Conservation (phyloP, 2,888 invertebrate genomes). For the Sepioteuthis lessoniana region DNA sequence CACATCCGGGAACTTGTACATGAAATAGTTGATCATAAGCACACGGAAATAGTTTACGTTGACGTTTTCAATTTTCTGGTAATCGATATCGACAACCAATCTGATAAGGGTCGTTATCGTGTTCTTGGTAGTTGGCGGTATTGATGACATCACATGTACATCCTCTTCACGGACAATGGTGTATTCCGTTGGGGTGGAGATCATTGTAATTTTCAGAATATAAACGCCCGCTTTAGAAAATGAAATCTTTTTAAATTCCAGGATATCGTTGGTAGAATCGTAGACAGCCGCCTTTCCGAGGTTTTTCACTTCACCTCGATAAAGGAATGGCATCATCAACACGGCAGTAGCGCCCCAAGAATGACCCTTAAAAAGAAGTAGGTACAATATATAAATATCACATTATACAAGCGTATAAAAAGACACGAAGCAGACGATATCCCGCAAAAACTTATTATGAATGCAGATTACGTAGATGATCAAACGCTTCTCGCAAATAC, state of each 20-base stretch:
- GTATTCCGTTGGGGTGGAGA: constrained; percentile 59
- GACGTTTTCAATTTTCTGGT: constrained; percentile 55
- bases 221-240: constrained; percentile 58
- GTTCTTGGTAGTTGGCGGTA: constrained; percentile 53
- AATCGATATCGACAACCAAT: constrained; percentile 60
- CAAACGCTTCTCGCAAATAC: no score
- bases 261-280: constrained; percentile 55
- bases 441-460: no score
- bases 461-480: no score
- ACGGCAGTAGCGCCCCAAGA: constrained; percentile 48
- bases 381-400: not conserved
- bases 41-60: constrained; percentile 53
- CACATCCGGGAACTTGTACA: constrained; percentile 42
- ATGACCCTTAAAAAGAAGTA: constrained; percentile 50
- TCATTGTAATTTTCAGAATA: constrained; percentile 55
- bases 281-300: constrained; percentile 55
- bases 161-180: constrained; percentile 56
- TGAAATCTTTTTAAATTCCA: constrained; percentile 56
- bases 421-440: no score
- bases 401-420: no score
- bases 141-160: constrained; percentile 54
- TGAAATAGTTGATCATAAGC: constrained; percentile 44
- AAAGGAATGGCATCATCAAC: constrained; percentile 51
- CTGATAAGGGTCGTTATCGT: constrained; percentile 56
- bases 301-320: constrained; percentile 53